Evolutionary conservation across 2,797 vertebrate genomes (phyloP).

Genomic region (Apogon talboti): DNA sequence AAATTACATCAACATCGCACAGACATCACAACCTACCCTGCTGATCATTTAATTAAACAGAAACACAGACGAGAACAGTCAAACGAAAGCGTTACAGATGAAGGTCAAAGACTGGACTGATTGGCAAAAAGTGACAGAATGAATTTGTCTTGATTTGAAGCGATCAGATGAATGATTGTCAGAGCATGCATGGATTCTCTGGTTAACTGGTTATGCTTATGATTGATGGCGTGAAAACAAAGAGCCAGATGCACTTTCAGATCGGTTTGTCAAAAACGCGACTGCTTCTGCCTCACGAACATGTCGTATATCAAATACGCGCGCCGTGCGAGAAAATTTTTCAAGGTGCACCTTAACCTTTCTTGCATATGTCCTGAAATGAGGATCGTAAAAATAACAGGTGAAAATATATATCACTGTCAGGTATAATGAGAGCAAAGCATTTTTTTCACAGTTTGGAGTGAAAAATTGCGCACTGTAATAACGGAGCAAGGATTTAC

Average conservation of each 20-base stretch:
- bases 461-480: too few relatives aligned
- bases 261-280: conserved; percentile 10
- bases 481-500: too few relatives aligned
- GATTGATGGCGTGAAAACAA: conserved; percentile 30
- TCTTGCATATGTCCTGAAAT: too few relatives aligned
- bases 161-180: conserved; percentile 38
- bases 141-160: conserved; percentile 19
- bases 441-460: too few relatives aligned
- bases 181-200: conserved; percentile 54
- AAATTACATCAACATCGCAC: conserved; percentile 72
- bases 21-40: conserved; percentile 31
- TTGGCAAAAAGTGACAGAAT: conserved; percentile 6
- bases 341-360: background rate
- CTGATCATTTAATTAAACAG: conserved; percentile 27
- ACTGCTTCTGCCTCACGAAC: conserved; percentile 2
- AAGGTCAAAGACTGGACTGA: conserved; percentile 18
- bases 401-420: too few relatives aligned
- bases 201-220: conserved; percentile 22
- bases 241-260: conserved; percentile 5
- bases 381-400: too few relatives aligned
- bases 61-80: conserved; percentile 49
- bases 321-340: background rate
- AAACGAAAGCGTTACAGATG: conserved; percentile 27
- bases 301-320: conserved; percentile 10
- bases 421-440: too few relatives aligned